Conservation (phyloP, 1,140 invertebrate species). For the Papilio dardanus region DNA sequence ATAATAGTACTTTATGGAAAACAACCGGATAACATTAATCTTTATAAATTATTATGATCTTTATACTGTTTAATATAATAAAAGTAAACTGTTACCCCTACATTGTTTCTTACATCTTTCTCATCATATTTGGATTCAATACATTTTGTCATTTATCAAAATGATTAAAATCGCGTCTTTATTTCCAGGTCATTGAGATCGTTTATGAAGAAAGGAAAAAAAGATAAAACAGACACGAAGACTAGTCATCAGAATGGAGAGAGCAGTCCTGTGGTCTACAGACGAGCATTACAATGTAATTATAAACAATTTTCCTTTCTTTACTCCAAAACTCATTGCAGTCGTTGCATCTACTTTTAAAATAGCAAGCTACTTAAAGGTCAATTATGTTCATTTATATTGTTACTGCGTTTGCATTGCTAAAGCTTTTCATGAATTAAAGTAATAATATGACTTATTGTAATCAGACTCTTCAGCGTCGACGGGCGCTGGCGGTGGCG, state of each 20-base stretch:
- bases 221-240: conserved; percentile 52
- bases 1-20: conserved; percentile 6
- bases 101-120: background rate
- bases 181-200: conserved; percentile 76
- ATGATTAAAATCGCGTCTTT: conserved; percentile 20
- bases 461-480: conserved; percentile 61
- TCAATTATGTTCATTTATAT: background rate
- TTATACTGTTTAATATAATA: background rate
- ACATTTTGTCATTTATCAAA: background rate
- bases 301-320: background rate
- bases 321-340: background rate
- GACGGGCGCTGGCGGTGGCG: conserved; percentile 25
- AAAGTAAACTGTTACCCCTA: background rate
- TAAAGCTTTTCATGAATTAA: too few relatives aligned
- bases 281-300: conserved; percentile 76
- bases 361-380: too few relatives aligned
- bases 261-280: conserved; percentile 68
- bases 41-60: background rate
- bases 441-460: too few relatives aligned
- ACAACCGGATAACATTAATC: background rate
- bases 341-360: too few relatives aligned
- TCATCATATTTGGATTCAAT: background rate
- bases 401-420: too few relatives aligned
- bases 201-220: conserved; percentile 80
- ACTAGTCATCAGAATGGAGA: conserved; percentile 63